Percentiles rank a stretch among this genome's conserved stretches.
Evolutionary conservation across 2,113 vertebrate species (phyloP).

Genomic region (Scatophagus argus): DNA sequence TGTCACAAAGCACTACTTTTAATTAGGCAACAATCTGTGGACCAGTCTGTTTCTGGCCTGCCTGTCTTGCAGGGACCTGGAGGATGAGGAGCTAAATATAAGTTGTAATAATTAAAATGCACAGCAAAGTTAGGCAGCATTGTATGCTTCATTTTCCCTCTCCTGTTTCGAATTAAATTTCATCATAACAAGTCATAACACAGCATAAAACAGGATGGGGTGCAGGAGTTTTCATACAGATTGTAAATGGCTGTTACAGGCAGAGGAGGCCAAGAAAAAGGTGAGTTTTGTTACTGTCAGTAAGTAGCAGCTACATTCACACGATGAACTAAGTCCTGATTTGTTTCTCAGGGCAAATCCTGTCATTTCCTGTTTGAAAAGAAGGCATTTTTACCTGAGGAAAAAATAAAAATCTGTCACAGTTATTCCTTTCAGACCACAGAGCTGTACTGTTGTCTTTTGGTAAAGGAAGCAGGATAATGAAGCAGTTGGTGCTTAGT

Average conservation of each 20-base stretch:
- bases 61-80: constrained; percentile 50
- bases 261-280: not conserved
- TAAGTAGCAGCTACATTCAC: not conserved
- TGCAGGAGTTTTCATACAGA: not conserved
- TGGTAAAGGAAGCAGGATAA: constrained; percentile 1
- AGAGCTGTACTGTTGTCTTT: constrained; percentile 50
- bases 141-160: not conserved
- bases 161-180: not conserved
- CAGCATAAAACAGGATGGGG: not conserved
- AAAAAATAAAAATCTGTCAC: constrained; percentile 5
- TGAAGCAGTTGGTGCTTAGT: constrained; percentile 9
- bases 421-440: constrained; percentile 35
- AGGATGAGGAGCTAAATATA: constrained; percentile 22
- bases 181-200: not conserved
- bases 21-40: constrained; percentile 78
- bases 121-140: not conserved
- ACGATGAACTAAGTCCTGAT: constrained; percentile 17
- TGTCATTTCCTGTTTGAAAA: constrained; percentile 39
- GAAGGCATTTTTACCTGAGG: constrained; percentile 33
- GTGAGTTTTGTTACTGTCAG: constrained; percentile 16
- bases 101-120: constrained; percentile 23
- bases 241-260: not conserved
- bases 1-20: constrained; percentile 76
- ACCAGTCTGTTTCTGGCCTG: constrained; percentile 70
- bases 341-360: constrained; percentile 41